phyloP scores from a whole-genome alignment of 1,140 invertebrate species.

The Battus philenor region DNA sequence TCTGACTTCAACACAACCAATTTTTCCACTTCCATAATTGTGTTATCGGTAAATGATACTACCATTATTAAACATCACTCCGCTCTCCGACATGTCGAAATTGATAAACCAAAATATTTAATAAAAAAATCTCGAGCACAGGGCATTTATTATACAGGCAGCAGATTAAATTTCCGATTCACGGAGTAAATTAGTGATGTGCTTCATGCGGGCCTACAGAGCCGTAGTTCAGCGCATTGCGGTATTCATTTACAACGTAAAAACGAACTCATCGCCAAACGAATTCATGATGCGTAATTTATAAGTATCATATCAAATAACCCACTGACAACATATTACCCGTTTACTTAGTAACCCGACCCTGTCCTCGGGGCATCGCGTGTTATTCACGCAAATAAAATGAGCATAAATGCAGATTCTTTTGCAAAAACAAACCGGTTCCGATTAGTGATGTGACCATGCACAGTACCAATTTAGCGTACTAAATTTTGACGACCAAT shows the following conservation, averaged over 20 bases:
- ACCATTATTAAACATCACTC: too few species aligned
- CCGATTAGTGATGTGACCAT: conserved; percentile 6
- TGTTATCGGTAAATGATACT: too few species aligned
- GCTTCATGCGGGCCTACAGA: conserved; percentile 24
- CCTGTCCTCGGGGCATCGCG: conserved; percentile 23
- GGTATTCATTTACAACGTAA: conserved; percentile 20
- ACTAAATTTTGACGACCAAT: too few species aligned
- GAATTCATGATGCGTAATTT: conserved; percentile 25
- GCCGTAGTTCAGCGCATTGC: conserved; percentile 14
- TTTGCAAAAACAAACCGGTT: conserved; percentile 21
- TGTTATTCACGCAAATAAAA: conserved; percentile 33
- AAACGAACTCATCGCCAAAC: conserved; percentile 24
- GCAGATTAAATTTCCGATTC: conserved; percentile 16
- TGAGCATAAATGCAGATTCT: conserved; percentile 32
- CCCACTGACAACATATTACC: conserved; percentile 29
- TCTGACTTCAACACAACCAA: too few species aligned
- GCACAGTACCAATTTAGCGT: too few species aligned
- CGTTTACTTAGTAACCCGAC: conserved; percentile 23
- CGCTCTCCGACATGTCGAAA: too few species aligned
- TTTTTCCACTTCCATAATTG: too few species aligned
- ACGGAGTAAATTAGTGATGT: conserved; percentile 14
- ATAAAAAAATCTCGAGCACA: conserved; percentile 11
- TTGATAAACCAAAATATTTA: conserved; percentile 15
- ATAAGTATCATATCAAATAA: conserved; percentile 30
- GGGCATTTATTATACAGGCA: conserved; percentile 8